These are phyloP conservation scores for Melanchra persicariae DNA, from an alignment of 2,888 invertebrate genomes.

Conservation along the genomic window DNA sequence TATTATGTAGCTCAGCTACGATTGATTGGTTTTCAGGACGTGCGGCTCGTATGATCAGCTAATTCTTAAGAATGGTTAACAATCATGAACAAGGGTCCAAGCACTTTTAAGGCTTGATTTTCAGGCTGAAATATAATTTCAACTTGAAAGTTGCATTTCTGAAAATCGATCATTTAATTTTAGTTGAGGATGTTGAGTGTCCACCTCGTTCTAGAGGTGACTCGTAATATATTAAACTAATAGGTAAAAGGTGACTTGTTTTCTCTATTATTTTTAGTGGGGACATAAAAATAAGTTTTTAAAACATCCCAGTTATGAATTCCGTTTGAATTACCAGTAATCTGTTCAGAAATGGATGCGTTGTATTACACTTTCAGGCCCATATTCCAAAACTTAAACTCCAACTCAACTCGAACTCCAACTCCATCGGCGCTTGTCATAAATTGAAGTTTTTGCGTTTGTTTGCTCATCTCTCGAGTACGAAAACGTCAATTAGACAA, in stretches of 20 bases:
- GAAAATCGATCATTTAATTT: conserved; percentile 10
- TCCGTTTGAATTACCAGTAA: not conserved
- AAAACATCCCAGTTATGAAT: conserved; percentile 32
- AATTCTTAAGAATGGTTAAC: not conserved
- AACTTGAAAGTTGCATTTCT: conserved; percentile 6
- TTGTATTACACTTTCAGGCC: not conserved
- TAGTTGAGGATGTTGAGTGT: conserved; percentile 7
- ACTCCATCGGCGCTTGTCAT: too few species aligned
- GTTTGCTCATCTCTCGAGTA: too few species aligned
- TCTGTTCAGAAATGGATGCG: not conserved
- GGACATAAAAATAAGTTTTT: conserved; percentile 35
- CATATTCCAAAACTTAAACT: too few species aligned
- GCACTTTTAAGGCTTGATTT: conserved; percentile 17
- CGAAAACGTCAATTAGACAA: too few species aligned
- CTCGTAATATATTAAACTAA: conserved; percentile 10
- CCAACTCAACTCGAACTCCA: too few species aligned
- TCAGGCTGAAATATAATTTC: conserved; percentile 53
- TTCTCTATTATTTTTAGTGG: conserved; percentile 5
- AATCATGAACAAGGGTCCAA: conserved; percentile 4
- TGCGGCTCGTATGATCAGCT: not conserved
- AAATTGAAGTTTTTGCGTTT: too few species aligned
- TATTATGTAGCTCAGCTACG: conserved; percentile 14
- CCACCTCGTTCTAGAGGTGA: conserved; percentile 52
- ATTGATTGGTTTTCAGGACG: conserved; percentile 6
- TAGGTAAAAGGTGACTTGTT: conserved; percentile 8